Conservation (phyloP, 2,797 vertebrate genomes). For the Danio albolineatus region DNA sequence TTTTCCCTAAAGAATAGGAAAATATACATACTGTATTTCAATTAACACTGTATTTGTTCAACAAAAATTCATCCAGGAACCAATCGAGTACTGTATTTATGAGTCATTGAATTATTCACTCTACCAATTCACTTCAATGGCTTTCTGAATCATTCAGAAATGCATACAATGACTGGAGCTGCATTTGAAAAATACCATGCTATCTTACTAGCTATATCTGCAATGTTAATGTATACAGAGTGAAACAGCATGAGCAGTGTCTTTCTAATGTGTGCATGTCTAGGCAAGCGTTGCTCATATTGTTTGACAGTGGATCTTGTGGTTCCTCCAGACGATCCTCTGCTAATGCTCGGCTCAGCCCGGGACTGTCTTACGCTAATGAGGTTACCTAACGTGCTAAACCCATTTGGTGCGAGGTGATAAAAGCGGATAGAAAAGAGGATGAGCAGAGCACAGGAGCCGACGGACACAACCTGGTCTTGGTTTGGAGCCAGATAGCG, state of each 20-base stretch:
- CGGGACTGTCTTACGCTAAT: constrained; percentile 34
- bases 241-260: background rate
- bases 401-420: constrained; percentile 46
- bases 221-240: background rate
- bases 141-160: no score
- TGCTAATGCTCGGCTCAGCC: constrained; percentile 38
- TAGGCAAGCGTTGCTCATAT: background rate
- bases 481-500: constrained; percentile 5
- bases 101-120: no score
- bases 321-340: constrained; percentile 13
- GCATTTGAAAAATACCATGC: no score
- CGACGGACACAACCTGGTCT: constrained; percentile 11
- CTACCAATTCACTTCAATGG: no score
- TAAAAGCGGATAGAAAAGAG: constrained; percentile 31
- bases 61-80: no score
- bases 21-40: no score
- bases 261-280: background rate
- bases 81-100: no score
- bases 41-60: no score
- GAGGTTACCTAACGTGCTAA: constrained; percentile 50
- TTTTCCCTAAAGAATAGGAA: no score
- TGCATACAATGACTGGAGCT: no score
- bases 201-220: background rate
- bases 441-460: constrained; percentile 26
- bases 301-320: constrained; percentile 4